Percentiles rank a stretch among this genome's conserved stretches.
phyloP scores from a whole-genome alignment of 2,888 invertebrate genomes.

The Dimorphilus gyrociliatus region DNA sequence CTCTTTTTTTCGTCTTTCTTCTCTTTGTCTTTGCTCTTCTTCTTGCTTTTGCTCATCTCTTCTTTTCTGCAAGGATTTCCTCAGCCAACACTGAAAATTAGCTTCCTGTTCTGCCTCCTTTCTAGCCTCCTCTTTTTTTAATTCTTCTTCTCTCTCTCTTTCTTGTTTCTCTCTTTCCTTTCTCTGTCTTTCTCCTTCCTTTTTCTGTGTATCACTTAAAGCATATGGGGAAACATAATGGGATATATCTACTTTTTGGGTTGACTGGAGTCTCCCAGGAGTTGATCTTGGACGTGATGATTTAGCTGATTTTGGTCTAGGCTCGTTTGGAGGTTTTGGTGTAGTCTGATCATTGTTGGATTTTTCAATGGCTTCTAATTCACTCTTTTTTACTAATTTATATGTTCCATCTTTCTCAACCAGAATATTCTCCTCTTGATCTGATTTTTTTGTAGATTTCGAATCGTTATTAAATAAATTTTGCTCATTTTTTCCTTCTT shows the following conservation, averaged over 20 bases:
- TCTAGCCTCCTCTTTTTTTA: constrained; percentile 17
- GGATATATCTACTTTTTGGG: constrained; percentile 9
- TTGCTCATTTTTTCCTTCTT: too few relatives aligned
- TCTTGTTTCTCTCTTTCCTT: constrained; percentile 9
- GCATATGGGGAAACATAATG: constrained; percentile 28
- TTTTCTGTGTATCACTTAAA: constrained; percentile 16
- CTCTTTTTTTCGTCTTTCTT: too few relatives aligned
- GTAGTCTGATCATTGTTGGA: not conserved
- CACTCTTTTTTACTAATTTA: constrained; percentile 22
- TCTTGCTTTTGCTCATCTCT: constrained; percentile 13
- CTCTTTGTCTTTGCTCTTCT: too few relatives aligned
- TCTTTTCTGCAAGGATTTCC: constrained; percentile 14
- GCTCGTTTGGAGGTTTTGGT: constrained; percentile 15
- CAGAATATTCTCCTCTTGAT: constrained; percentile 22
- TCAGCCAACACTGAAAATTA: constrained; percentile 22
- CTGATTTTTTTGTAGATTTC: too few relatives aligned
- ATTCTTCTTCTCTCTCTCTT: constrained; percentile 14
- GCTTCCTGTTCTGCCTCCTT: constrained; percentile 16
- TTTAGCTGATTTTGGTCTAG: constrained; percentile 20
- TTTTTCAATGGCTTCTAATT: constrained; percentile 17
- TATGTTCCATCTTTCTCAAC: constrained; percentile 30
- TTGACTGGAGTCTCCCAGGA: constrained; percentile 9
- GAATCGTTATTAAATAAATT: too few relatives aligned
- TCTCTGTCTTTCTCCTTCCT: constrained; percentile 5
- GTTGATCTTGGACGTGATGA: constrained; percentile 3